Evolutionary conservation across 2,113 vertebrate species (phyloP).

Genomic region (Garra rufa): DNA sequence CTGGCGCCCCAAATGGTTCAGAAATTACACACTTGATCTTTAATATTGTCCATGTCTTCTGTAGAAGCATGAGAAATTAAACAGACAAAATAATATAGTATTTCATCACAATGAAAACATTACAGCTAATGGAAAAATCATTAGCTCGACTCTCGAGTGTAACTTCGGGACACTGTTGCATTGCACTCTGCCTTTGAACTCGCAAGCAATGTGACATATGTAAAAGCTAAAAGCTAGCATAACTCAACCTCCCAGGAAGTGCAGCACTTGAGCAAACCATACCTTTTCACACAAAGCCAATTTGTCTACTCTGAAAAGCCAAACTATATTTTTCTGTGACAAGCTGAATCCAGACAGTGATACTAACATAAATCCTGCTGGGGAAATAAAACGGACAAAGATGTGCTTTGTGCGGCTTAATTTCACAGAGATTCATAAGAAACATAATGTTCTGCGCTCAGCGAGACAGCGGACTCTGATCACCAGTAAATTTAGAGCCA

Average conservation of each 20-base stretch:
- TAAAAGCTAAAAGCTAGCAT: constrained; percentile 17
- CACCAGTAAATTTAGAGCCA: constrained; percentile 72
- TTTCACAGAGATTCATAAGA: constrained; percentile 73
- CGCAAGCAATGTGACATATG: background rate
- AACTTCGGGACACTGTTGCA: background rate
- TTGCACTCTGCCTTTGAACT: background rate
- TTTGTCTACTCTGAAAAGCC: constrained; percentile 56
- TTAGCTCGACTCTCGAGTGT: constrained; percentile 14
- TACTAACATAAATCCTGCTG: constrained; percentile 38
- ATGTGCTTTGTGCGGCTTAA: constrained; percentile 70
- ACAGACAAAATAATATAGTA: background rate
- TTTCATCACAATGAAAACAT: constrained; percentile 25
- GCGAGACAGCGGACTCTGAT: constrained; percentile 64
- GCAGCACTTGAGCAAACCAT: constrained; percentile 21
- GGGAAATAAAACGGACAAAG: constrained; percentile 69
- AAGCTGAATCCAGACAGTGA: constrained; percentile 68
- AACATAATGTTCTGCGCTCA: constrained; percentile 61
- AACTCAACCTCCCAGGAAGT: constrained; percentile 27
- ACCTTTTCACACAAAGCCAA: constrained; percentile 61
- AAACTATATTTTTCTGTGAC: constrained; percentile 60
- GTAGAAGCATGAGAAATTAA: background rate
- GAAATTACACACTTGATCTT: background rate
- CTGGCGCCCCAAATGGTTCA: background rate
- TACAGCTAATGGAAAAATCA: constrained; percentile 37
- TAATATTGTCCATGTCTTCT: background rate